Evolutionary conservation across 1,140 invertebrate genomes (phyloP).

Genomic region (Macrosteles quadrilineatus): DNA sequence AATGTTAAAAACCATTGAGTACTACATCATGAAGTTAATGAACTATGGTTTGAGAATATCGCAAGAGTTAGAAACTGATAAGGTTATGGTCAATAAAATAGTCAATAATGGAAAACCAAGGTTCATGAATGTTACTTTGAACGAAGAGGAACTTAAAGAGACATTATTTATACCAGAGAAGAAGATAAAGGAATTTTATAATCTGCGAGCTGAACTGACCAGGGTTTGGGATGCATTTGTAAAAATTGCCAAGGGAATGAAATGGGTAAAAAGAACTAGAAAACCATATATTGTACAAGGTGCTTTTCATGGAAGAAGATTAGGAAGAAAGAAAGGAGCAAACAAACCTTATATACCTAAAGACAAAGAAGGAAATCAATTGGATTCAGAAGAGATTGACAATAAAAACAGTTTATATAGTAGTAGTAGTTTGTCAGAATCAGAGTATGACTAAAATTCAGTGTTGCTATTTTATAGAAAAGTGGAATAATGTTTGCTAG

Average conservation of each 20-base stretch:
- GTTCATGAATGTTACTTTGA: not conserved
- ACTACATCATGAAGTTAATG: slow-evolving; percentile 4
- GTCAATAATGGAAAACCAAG: not conserved
- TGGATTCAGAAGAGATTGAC: too few relatives aligned
- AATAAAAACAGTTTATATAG: too few relatives aligned
- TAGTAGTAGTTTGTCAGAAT: too few relatives aligned
- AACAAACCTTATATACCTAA: not conserved
- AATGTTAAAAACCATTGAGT: slow-evolving; percentile 1
- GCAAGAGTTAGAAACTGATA: not conserved
- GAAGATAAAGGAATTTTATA: not conserved
- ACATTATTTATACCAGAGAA: not conserved
- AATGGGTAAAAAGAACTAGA: not conserved
- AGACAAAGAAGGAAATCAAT: not conserved
- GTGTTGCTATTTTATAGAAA: too few relatives aligned
- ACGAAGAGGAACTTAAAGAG: not conserved
- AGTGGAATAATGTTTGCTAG: too few relatives aligned
- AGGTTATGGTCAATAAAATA: not conserved
- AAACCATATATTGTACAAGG: slow-evolving; percentile 5
- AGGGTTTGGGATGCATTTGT: not conserved
- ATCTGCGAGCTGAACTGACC: not conserved
- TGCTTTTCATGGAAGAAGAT: slow-evolving; percentile 3
- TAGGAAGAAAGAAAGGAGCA: not conserved
- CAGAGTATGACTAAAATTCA: too few relatives aligned
- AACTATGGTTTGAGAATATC: not conserved
- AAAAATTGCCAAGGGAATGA: not conserved